These are phyloP conservation scores for Hymenochirus boettgeri DNA, from an alignment of 2,113 vertebrate species.

Conservation along the genomic window DNA sequence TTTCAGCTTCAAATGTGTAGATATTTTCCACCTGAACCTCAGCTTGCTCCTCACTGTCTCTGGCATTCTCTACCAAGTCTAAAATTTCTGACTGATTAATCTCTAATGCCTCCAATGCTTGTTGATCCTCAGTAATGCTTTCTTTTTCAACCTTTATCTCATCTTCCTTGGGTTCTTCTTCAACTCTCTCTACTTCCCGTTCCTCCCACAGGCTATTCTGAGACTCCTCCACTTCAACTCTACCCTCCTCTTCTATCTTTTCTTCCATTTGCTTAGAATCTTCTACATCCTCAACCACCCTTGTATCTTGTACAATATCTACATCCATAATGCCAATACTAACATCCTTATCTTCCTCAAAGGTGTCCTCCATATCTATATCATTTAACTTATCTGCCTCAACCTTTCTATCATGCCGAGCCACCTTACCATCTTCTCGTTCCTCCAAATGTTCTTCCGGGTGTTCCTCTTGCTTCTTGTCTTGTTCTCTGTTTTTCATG, in stretches of 20 bases:
- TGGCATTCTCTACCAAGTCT: slow-evolving; percentile 59
- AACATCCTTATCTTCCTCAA: slow-evolving; percentile 61
- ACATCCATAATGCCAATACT: slow-evolving; percentile 64
- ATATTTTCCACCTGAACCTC: slow-evolving; percentile 60
- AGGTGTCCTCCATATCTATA: slow-evolving; percentile 79
- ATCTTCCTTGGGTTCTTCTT: slow-evolving; percentile 56
- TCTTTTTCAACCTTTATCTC: slow-evolving; percentile 58
- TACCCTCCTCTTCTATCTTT: slow-evolving; percentile 57
- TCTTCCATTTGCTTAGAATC: slow-evolving; percentile 60
- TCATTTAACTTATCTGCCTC: slow-evolving; percentile 89
- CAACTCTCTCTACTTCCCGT: slow-evolving; percentile 55
- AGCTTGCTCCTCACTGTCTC: slow-evolving; percentile 61
- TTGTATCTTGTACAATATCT: slow-evolving; percentile 68
- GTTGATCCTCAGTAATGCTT: slow-evolving; percentile 33
- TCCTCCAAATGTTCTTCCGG: slow-evolving; percentile 57
- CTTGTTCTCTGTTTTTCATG: slow-evolving; percentile 84
- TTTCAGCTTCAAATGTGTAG: slow-evolving; percentile 51
- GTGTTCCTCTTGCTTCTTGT: slow-evolving; percentile 82
- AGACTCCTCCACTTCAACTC: slow-evolving; percentile 55
- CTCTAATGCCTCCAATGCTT: slow-evolving; percentile 10
- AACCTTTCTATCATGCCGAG: slow-evolving; percentile 85
- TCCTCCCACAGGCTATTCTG: slow-evolving; percentile 66
- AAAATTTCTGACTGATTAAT: slow-evolving; percentile 49
- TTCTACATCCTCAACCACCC: slow-evolving; percentile 55
- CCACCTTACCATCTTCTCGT: slow-evolving; percentile 78